Percentiles rank a stretch among this genome's conserved stretches.
Conservation (phyloP, 1,140 invertebrate species). For the Paramacrobiotus metropolitanus region DNA sequence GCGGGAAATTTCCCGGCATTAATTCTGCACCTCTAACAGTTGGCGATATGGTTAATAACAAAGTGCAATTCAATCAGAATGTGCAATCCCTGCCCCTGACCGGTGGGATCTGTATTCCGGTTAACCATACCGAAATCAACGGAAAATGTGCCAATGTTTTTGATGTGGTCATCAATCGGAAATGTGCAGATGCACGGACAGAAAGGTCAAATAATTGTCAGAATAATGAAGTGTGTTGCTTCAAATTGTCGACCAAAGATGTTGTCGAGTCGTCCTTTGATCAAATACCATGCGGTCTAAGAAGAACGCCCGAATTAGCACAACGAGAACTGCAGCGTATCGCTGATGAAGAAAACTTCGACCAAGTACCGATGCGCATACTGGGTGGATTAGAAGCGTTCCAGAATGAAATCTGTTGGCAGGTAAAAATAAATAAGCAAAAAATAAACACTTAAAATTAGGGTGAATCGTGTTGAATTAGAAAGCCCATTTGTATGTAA, state of each 20-base stretch:
- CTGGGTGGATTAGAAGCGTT: slow-evolving; percentile 1
- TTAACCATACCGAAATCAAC: background rate
- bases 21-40: too few relatives aligned
- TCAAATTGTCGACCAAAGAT: background rate
- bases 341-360: slow-evolving; percentile 2
- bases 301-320: background rate
- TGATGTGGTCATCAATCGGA: background rate
- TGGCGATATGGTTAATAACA: too few relatives aligned
- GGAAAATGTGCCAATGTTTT: background rate
- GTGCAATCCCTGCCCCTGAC: background rate
- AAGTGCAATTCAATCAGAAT: too few relatives aligned
- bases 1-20: too few relatives aligned
- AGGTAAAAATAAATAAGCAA: background rate
- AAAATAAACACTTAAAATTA: too few relatives aligned
- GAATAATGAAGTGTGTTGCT: background rate
- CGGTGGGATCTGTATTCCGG: background rate
- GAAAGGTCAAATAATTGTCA: background rate
- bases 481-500: too few relatives aligned
- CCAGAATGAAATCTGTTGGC: slow-evolving; percentile 3
- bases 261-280: background rate
- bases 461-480: too few relatives aligned
- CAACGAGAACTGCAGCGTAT: slow-evolving; percentile 1
- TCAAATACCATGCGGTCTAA: background rate
- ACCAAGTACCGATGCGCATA: background rate
- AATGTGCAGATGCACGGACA: background rate